Evolutionary conservation across 2,113 vertebrate genomes (phyloP), one percentile per base, ranked within the genome.

Genomic region (Oenanthe melanoleuca): DNA sequence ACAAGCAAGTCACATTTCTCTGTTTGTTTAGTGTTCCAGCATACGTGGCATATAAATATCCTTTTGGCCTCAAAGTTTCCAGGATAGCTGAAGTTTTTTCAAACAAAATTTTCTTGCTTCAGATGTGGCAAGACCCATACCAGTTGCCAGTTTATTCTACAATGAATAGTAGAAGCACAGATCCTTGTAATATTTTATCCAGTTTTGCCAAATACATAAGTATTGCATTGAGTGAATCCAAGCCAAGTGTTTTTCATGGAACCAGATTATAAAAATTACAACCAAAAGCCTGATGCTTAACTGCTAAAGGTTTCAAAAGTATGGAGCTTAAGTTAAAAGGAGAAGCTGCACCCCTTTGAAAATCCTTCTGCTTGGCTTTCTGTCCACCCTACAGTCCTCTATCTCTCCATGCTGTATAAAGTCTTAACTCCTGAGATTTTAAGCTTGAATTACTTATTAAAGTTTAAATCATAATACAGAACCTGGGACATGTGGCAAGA

Each of bases 21-120:
- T 93, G 87, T 81, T 97, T 96, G 88, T 52, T 89, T 89, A 94
- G 80, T 63, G 59, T 57, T 80, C 91, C 50, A 45, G 94, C 67
- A 73, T 90, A 97, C 72, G 71, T 97, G 96, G 93, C 96, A 97
- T 95, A 80, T 78, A 91, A 89, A 96, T 65, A 96, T 93, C 71
- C 79, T 85, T 57, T 50, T 65, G 45, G 85, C 92, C 86, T 84
- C 73, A 8, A 79, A 96, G 84, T 20, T 87, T 89, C 92, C 95
- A 92, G 89, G 89, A 92, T 45, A 34, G 67, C 18, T 83, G 56
- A 93, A 78, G 59, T 52, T 56, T 65, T 66, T 84, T 93, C 72
- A 77, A 25, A 44, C 25, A 71, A 42, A 22, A 25, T 59, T 79
- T 81, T 80, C 73, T 29, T 63, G 45, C 22, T 80, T 94, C 59